phyloP scores from a whole-genome alignment of 2,888 invertebrate genomes.

The Myopa testacea region DNA sequence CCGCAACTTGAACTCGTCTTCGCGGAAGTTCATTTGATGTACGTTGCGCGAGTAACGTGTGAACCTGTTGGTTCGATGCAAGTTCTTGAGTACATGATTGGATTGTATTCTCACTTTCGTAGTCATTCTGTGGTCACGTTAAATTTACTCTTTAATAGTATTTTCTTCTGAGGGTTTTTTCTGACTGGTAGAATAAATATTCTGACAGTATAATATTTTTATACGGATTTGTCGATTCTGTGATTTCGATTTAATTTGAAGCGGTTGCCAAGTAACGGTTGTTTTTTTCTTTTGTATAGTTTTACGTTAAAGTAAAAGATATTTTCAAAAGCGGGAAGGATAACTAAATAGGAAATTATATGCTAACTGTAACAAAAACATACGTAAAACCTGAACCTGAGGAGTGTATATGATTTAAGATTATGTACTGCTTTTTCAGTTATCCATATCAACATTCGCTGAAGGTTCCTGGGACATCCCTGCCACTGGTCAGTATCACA shows the following conservation, averaged over 20 bases:
- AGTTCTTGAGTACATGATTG: neutral
- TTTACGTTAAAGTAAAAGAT: no score
- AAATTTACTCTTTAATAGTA: no score
- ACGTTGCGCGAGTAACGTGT: constrained; percentile 18
- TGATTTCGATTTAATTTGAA: neutral
- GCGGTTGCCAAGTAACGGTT: neutral
- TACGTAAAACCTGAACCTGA: no score
- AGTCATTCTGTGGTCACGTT: neutral
- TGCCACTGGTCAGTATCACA: constrained; percentile 80
- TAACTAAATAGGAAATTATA: no score
- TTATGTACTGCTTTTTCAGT: constrained; percentile 47
- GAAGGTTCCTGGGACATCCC: constrained; percentile 62
- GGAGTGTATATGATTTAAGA: no score
- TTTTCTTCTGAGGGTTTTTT: no score
- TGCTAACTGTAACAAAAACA: no score
- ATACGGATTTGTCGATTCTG: neutral
- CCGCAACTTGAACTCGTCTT: constrained; percentile 49
- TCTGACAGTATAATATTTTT: neutral
- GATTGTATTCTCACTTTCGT: neutral
- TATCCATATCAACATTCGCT: constrained; percentile 53
- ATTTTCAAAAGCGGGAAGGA: no score
- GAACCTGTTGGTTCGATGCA: neutral
- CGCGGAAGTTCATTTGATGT: neutral
- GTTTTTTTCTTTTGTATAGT: no score
- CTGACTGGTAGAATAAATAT: neutral